Evolutionary conservation across 2,113 vertebrate species (phyloP).

Genomic region (Pteropus alecto): DNA sequence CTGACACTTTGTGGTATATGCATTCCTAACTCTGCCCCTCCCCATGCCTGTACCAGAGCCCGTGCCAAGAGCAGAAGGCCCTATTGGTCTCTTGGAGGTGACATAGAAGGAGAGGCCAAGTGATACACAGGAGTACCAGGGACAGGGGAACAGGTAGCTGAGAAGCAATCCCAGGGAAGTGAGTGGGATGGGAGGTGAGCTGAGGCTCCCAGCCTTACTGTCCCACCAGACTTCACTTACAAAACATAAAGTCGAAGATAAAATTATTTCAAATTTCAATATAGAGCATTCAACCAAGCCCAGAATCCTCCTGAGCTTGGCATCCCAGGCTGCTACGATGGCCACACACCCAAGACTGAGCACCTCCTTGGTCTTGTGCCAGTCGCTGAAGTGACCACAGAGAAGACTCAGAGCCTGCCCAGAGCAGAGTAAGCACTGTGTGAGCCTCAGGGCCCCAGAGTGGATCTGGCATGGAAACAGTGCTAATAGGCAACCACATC

Average conservation of each 20-base stretch:
- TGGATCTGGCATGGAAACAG: neutral
- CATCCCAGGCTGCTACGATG: neutral
- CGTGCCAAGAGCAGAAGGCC: neutral
- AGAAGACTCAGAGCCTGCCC: neutral
- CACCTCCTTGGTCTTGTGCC: neutral
- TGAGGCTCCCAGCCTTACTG: neutral
- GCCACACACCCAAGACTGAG: neutral
- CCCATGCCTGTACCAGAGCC: neutral
- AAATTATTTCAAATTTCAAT: neutral
- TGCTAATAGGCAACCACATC: neutral
- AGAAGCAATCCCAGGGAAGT: neutral
- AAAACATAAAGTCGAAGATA: neutral
- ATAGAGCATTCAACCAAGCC: neutral
- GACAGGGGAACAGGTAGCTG: neutral
- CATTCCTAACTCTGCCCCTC: neutral
- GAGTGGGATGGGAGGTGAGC: neutral
- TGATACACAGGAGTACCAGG: neutral
- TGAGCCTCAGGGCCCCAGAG: neutral
- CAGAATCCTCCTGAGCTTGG: neutral
- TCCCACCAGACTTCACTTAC: neutral
- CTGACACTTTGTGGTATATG: neutral
- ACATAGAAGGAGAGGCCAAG: neutral
- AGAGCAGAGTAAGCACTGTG: rapidly evolving
- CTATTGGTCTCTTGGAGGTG: neutral
- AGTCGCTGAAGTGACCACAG: neutral